Percentiles rank a stretch among this genome's conserved stretches.
phyloP scores from a whole-genome alignment of 1,140 invertebrate genomes.

The Drosophila ironensis region DNA sequence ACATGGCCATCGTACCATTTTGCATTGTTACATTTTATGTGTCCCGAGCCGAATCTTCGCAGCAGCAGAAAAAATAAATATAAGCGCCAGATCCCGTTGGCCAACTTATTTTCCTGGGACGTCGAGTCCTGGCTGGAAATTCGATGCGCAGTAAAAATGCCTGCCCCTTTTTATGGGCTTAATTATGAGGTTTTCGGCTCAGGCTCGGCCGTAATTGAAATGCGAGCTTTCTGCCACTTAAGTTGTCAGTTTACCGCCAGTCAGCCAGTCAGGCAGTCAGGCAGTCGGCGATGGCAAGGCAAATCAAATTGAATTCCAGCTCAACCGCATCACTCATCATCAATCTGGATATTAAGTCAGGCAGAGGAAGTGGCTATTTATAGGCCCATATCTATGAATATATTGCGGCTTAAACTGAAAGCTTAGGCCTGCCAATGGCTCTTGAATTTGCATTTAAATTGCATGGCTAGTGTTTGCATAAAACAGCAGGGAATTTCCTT shows the following conservation, averaged over 20 bases:
- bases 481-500: slow-evolving; percentile 3
- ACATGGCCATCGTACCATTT: slow-evolving; percentile 7
- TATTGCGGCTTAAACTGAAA: background rate
- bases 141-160: slow-evolving; percentile 56
- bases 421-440: slow-evolving; percentile 15
- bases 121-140: slow-evolving; percentile 34
- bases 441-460: slow-evolving; percentile 72
- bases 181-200: slow-evolving; percentile 55
- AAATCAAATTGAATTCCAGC: slow-evolving; percentile 35
- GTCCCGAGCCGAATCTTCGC: background rate
- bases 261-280: slow-evolving; percentile 49
- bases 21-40: slow-evolving; percentile 28
- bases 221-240: slow-evolving; percentile 53
- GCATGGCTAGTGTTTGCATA: slow-evolving; percentile 43
- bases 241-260: slow-evolving; percentile 26
- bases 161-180: slow-evolving; percentile 47
- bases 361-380: slow-evolving; percentile 14
- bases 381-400: slow-evolving; percentile 21
- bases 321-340: slow-evolving; percentile 31
- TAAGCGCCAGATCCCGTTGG: background rate
- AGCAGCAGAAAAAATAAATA: background rate
- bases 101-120: background rate
- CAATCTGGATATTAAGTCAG: slow-evolving; percentile 10
- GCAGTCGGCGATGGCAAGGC: background rate
- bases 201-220: slow-evolving; percentile 58